These are phyloP conservation scores for Drosophila cardini DNA, from an alignment of 1,140 invertebrate species.

Conservation along the genomic window DNA sequence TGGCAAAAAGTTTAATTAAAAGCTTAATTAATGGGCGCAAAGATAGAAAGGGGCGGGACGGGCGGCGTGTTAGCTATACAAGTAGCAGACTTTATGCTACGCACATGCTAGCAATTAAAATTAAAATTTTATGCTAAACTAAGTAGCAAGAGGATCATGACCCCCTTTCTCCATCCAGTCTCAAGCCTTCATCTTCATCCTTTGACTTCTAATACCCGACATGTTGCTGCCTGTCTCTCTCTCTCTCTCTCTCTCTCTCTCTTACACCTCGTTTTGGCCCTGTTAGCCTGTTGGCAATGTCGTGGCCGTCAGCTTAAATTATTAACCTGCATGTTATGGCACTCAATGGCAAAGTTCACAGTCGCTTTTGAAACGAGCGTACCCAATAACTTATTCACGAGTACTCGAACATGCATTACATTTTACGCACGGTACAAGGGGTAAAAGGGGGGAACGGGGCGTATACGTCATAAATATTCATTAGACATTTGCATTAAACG, in stretches of 20 bases:
- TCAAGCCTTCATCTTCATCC: neutral
- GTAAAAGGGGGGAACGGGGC: constrained; percentile 28
- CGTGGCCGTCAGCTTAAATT: constrained; percentile 43
- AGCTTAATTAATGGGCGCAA: constrained; percentile 72
- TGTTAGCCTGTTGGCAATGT: constrained; percentile 3
- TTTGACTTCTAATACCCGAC: neutral
- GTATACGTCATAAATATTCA: constrained; percentile 66
- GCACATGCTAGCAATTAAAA: constrained; percentile 82
- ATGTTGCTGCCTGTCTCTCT: too few relatives aligned
- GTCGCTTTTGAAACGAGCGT: constrained; percentile 23
- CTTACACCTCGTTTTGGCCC: neutral
- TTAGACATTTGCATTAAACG: constrained; percentile 65
- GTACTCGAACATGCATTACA: constrained; percentile 48
- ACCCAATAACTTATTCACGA: constrained; percentile 48
- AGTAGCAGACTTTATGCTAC: constrained; percentile 58
- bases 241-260: too few relatives aligned
- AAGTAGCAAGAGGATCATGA: constrained; percentile 64
- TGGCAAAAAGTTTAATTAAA: constrained; percentile 79
- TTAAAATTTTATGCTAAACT: constrained; percentile 83
- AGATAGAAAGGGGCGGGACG: neutral
- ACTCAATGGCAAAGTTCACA: constrained; percentile 53
- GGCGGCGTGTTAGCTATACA: constrained; percentile 5
- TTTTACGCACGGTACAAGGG: constrained; percentile 59
- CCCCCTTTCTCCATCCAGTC: neutral
- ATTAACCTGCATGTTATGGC: constrained; percentile 56